Base-by-base conservation (phyloP, 2,888 invertebrate species). In the Autographa pulchrina region DNA sequence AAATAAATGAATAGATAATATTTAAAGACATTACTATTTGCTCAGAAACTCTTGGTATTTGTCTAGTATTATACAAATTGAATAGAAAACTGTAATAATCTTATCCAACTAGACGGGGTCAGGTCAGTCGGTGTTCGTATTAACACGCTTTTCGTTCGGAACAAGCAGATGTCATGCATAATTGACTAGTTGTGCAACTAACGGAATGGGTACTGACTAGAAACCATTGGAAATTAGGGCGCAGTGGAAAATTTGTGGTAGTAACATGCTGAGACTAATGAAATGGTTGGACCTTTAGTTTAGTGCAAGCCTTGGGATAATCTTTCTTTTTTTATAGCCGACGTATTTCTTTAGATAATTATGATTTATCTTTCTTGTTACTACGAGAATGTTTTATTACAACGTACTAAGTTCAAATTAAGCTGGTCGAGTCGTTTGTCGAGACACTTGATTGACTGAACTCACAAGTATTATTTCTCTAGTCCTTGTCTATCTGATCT, bases 101-200 rank as follows among this genome's bases (percentile, higher is more conserved):
- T 60, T 54, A 61, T n/a, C 38, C 56, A 66, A 73, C 70, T 70
- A 66, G 70, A 68, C 72, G 64, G 25, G 72, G 9, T 69, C 16
- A 41, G 65, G 65, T 80, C 80, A 75, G 62, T 65, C 25, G 65
- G 62, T 56, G 62, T 38, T 67, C 41, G 31, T 41, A 74, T 71
- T 79, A 79, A 62, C 74, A 64, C 59, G 70, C 60, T 65, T 63
- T 56, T n/a, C 3, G 62, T n/a, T 14, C 20, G 31, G 31, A 68
- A 58, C 64, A 70, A 59, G 48, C 65, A 74, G 60, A 14, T 59
- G 67, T 66, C 68, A 68, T 80, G 65, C 71, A 79, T 77, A 80
- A 72, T 75, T 70, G 72, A 80, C 70, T 41, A 77, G 78, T 41
- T 56, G 38, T 64, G 62, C 59, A 73, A 64, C 62, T 61, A 8